Conservation (phyloP, 2,888 invertebrate species). For the Mechanitis messenoides region DNA sequence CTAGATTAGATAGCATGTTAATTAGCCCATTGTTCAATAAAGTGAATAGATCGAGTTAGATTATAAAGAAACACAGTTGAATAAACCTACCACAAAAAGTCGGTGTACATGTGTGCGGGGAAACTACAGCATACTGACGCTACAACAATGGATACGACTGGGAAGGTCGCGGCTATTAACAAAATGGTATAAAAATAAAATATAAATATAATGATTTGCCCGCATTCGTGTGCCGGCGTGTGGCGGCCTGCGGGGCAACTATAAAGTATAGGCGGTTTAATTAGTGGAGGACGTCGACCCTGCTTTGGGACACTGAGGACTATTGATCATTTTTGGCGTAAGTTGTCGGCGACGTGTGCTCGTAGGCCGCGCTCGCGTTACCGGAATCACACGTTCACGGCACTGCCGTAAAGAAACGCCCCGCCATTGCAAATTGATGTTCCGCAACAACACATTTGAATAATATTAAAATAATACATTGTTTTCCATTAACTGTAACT, state of each 20-base stretch:
- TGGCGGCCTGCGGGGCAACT: constrained; percentile 58
- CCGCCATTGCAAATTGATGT: neutral
- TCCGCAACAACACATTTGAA: constrained; percentile 3
- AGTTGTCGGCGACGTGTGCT: constrained; percentile 11
- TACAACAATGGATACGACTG: constrained; percentile 42
- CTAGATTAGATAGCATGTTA: constrained; percentile 47
- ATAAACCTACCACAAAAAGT: constrained; percentile 30
- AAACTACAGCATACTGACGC: constrained; percentile 25
- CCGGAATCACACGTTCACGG: too few species aligned
- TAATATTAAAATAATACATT: constrained; percentile 5
- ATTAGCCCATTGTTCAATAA: constrained; percentile 52
- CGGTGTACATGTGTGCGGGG: constrained; percentile 29
- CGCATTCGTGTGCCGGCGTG: constrained; percentile 67
- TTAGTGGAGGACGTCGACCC: constrained; percentile 55
- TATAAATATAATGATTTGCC: constrained; percentile 73
- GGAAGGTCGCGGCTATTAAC: constrained; percentile 54
- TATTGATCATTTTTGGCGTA: constrained; percentile 43
- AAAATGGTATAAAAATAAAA: constrained; percentile 65
- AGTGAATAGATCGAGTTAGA: constrained; percentile 42
- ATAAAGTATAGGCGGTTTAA: constrained; percentile 71
- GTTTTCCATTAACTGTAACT: constrained; percentile 4
- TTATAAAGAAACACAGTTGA: constrained; percentile 37
- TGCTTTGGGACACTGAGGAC: constrained; percentile 38
- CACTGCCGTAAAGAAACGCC: neutral
- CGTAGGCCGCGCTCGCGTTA: too few species aligned